Evolutionary conservation across 2,888 invertebrate species (phyloP), one percentile per base, ranked within the genome.

Genomic region (Eristalinus aeneus): DNA sequence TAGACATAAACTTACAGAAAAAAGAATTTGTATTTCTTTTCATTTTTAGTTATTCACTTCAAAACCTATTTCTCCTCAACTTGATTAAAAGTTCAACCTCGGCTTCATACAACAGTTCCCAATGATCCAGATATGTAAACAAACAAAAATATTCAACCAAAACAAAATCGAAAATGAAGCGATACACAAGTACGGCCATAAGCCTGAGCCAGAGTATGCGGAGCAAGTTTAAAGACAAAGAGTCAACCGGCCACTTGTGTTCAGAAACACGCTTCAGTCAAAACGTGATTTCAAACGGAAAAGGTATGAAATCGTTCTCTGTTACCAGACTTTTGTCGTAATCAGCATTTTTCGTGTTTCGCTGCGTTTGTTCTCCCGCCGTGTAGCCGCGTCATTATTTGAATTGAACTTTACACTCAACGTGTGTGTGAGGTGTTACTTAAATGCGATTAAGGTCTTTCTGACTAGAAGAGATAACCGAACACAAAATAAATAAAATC

Each of bases 281-380:
- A 67, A 84, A 71, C 80, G 79, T 79, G 74, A 79, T 79, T 69
- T 65, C 68, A 73, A 58, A 58, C 73, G 73, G 73, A 64, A 74
- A 46, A 46, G 46, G 46, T 31, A 73, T 69, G 73, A 58, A 74
- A 63, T 68, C 53, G 46, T 46, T 46, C 16, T 16, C 46, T 76
- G 60, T 39, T 56, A 36, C 39, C 61, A 32, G 61, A 54, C 12
- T 53, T 27, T 46, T 46, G 46, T 16, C 22, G 34, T 32, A 56
- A 34, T 60, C 31, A 3, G 22, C 53, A 32, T 10, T 39, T 54
- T 36, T 63, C 34, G 34, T 31, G 22, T 23, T 74, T 10, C 12
- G n/a, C 6, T 34, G 31, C 73, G 36, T 58, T 34, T 31, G 39
- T 39, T 27, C 16, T 16, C 46, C 16, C 2, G 8, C 22, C 64